Base-by-base conservation (phyloP, 2,797 vertebrate species). In the Diceros bicornis region DNA sequence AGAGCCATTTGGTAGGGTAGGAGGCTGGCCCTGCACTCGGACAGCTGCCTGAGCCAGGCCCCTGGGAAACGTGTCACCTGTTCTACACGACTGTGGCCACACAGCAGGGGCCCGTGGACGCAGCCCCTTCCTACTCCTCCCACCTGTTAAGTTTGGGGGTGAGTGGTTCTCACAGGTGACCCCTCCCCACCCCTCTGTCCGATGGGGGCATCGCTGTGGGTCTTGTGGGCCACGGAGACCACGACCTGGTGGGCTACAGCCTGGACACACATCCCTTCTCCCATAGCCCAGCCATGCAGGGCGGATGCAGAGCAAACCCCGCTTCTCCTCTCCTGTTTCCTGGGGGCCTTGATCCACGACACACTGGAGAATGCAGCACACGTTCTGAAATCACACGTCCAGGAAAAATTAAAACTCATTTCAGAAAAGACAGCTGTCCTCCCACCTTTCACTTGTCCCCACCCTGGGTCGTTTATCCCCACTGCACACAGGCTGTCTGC, bases 121-220 rank as follows among this genome's bases (percentile, higher is more conserved):
- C 14, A 6, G 14, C 8, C 44, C 20, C 25, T 74, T 57, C 12
- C 17, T 34, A 27, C 8, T 79, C 47, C 82, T 44, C 12, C 50
- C 12, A 21, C 10, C 27, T 1, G 41, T 41, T 41, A 41, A 41
- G 41, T 41, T 41, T 41, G 41, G 41, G 41, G 41, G 41, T 41
- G 41, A 41, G 41, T 41, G n/a, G 14, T 52, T 83, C n/a, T 34
- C 9, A 4, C 23, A 25, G 66, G 17, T 34, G 21, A 17, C 20
- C 25, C 6, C 13, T 37, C n/a, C 44, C 57, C 13, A 7, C 3
- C 21, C 41, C 27, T 10, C 0, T 52, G 52, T 14, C 25, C 4
- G 12, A 23, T 0, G 2, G 2, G 13, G 34, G 29, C 0, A 21
- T 44, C 64, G 52, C 0, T 7, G 27, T 20, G 41, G 64, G 41